Evolutionary conservation across 1,140 invertebrate genomes (phyloP), one percentile per base, ranked within the genome.

Genomic region (Luehdorfia chinensis): DNA sequence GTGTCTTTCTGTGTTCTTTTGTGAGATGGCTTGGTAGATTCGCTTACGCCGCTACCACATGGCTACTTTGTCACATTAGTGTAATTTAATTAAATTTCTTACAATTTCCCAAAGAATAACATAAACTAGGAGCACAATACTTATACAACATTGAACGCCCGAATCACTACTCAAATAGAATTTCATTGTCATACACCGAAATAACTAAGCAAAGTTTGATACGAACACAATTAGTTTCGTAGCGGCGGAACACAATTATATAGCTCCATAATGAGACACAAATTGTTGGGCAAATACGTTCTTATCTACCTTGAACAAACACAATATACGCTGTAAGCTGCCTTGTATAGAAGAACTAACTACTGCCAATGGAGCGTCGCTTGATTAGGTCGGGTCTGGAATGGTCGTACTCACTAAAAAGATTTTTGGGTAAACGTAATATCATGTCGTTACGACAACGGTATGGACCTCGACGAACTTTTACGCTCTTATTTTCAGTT

Each of bases 371-470:
- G 47, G 47, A 54, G 50, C 48, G 18, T 48, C 48, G 58, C 53
- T 68, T 78, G 67, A 78, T 78, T 73, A 74, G 57, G 32, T 54
- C 50, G 50, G 54, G 36, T 28, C 41, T 15, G 47, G 41, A 64
- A 59, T 56, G 55, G 56, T 46, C 49, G 47, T 44, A 53, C 51
- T 37, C 39, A 50, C 57, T 53, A 63, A 66, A 69, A 76, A 72
- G 66, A 78, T 75, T 75, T 79, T 76, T 72, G 71, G 74, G 75
- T 76, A 71, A 74, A 77, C 66, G 75, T 72, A 79, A 83, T 80
- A 78, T 72, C 51, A 62, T 53, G 64, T 68, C 67, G 65, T 76
- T 80, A 68, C 59, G 57, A 61, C 75, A 69, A 75, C 75, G 76
- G 74, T 59, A 76, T 54, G 61, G 48, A 49, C 54, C 13, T n/a